Evolutionary conservation across 2,797 vertebrate species (phyloP), one percentile per base, ranked within the genome.

Genomic region (Ctenopoma multispine): DNA sequence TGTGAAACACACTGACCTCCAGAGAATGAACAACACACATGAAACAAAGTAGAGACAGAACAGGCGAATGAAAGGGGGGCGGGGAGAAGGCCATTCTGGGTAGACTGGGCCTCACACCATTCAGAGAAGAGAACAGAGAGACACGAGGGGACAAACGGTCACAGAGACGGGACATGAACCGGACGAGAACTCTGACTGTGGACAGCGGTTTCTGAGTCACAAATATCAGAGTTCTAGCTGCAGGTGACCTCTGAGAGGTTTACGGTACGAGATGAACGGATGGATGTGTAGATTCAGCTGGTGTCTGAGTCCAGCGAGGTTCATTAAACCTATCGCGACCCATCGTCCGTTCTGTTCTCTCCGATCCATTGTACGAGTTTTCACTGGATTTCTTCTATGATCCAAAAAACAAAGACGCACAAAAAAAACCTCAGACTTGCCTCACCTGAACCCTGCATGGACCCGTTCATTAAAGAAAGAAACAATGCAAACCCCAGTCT

Each of bases 101-200:
- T 82, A 64, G 80, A 65, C 38, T 34, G 79, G 75, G 77, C 74
- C 72, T 71, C 81, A 51, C 44, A 57, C 67, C 63, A 73, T 72
- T 75, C 59, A 79, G 38, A 51, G 60, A 24, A 58, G 55, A 76
- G 63, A 79, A 63, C 23, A 60, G 69, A 34, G 38, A 24, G 27
- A 50, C 23, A 5, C n/a, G 21, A 43, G 61, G 48, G 24, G 29
- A 74, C 56, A 68, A 41, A 47, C 50, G 10, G 55, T 38, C 64
- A 59, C 65, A 46, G 15, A 68, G 46, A 46, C 23, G 1, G 66
- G 63, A 75, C 47, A 31, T 44, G 72, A 70, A 68, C 53, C 1
- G 20, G 27, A 44, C n/a, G n/a, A 20, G 60, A 48, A 40, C 18
- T 65, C 67, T 36, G 49, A n/a, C 47, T 5, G 58, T 4, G 23